phyloP scores from a whole-genome alignment of 1,140 invertebrate species.

The Bombus cullumanus region DNA sequence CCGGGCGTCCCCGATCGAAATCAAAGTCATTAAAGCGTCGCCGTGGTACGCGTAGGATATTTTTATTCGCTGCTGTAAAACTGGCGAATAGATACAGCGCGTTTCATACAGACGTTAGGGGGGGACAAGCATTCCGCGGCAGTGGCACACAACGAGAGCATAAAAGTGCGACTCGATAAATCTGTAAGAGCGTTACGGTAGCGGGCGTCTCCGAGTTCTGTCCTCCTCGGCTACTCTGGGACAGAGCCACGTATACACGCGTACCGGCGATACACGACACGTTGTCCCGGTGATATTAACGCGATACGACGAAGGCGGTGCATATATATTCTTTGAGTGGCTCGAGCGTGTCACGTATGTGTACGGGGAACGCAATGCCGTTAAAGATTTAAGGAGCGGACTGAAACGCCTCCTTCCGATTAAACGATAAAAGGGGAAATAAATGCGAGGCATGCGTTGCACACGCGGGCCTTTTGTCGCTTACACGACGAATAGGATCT shows the following conservation, averaged over 20 bases:
- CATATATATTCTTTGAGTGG: constrained; percentile 44
- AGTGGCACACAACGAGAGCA: constrained; percentile 6
- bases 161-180: constrained; percentile 51
- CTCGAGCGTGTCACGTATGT: constrained; percentile 15
- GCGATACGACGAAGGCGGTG: constrained; percentile 35
- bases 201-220: constrained; percentile 4
- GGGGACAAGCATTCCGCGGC: background rate
- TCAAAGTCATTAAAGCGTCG: background rate
- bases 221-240: background rate
- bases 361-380: constrained; percentile 27
- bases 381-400: constrained; percentile 58
- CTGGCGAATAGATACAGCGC: background rate
- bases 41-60: background rate
- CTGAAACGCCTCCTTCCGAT: constrained; percentile 41
- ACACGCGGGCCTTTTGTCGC: constrained; percentile 53
- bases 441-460: constrained; percentile 52
- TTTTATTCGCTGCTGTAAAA: constrained; percentile 20
- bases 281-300: constrained; percentile 43
- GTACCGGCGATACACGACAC: constrained; percentile 13
- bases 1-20: background rate
- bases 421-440: constrained; percentile 64
- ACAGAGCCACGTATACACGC: background rate
- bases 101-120: background rate
- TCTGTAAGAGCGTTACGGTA: constrained; percentile 35
- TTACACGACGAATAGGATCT: constrained; percentile 22